These are phyloP conservation scores for Daktulosphaira vitifoliae DNA, from an alignment of 1,140 invertebrate genomes.

Conservation along the genomic window DNA sequence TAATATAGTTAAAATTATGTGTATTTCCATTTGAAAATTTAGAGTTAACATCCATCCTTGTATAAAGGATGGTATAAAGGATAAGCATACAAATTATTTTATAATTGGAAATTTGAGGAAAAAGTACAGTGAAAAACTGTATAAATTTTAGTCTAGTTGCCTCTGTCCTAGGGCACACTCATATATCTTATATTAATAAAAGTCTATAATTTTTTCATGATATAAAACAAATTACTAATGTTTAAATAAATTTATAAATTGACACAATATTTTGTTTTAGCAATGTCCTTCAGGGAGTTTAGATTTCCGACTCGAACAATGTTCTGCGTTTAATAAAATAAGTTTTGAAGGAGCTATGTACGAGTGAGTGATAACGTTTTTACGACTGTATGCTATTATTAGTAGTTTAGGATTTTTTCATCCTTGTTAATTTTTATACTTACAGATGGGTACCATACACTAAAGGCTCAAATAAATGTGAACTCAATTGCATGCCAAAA, in stretches of 20 bases:
- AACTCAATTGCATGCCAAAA: constrained; percentile 89
- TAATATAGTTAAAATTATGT: too few species aligned
- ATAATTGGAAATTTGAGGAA: too few species aligned
- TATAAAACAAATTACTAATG: too few species aligned
- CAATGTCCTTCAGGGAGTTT: constrained; percentile 64
- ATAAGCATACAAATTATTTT: too few species aligned
- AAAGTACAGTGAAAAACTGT: too few species aligned
- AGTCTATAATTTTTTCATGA: too few species aligned
- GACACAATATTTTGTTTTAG: constrained; percentile 41
- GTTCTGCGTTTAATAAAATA: constrained; percentile 64
- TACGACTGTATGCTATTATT: neutral
- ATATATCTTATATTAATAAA: neutral
- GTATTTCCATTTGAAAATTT: too few species aligned
- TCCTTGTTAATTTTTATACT: constrained; percentile 23
- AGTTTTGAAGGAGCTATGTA: constrained; percentile 67
- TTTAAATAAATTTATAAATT: constrained; percentile 4
- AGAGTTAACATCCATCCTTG: too few species aligned
- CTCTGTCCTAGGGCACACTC: neutral
- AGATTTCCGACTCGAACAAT: constrained; percentile 81
- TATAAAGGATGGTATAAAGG: too few species aligned
- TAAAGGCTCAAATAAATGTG: constrained; percentile 79
- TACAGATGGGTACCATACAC: constrained; percentile 77
- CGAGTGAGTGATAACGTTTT: constrained; percentile 59
- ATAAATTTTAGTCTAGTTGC: constrained; percentile 6
- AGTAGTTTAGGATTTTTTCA: neutral